A percentile compares a stretch with the other conserved stretches of the same genome.
These are phyloP conservation scores for Hypanus sabinus DNA, from an alignment of 2,113 vertebrate species.

Conservation along the genomic window DNA sequence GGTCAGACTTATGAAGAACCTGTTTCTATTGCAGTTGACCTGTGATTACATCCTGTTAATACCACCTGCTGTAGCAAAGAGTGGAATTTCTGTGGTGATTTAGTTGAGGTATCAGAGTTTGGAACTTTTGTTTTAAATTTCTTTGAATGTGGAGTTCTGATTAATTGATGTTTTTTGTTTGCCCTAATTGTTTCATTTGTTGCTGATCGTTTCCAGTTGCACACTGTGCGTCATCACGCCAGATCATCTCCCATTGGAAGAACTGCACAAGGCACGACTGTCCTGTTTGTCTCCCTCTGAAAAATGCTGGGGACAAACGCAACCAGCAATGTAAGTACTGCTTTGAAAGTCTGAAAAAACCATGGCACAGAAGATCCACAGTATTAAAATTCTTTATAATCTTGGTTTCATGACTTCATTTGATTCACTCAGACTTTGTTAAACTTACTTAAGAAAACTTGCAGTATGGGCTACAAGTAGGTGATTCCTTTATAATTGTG, in stretches of 20 bases:
- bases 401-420: neutral
- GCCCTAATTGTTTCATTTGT: constrained; percentile 31
- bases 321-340: constrained; percentile 84
- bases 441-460: neutral
- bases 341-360: neutral
- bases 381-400: neutral
- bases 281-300: constrained; percentile 92
- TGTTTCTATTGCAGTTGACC: neutral
- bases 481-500: neutral
- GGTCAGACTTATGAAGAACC: neutral
- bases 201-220: constrained; percentile 66
- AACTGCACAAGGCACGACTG: constrained; percentile 96
- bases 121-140: neutral
- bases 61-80: neutral
- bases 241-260: constrained; percentile 99
- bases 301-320: constrained; percentile 95
- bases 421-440: neutral
- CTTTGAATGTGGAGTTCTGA: neutral
- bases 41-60: constrained; percentile 1
- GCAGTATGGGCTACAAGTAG: neutral
- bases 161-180: neutral
- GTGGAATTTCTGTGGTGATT: neutral
- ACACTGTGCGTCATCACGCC: constrained; percentile 94
- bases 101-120: neutral
- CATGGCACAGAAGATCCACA: neutral